phyloP scores from a whole-genome alignment of 2,113 vertebrate genomes.

The Phyllostomus discolor region DNA sequence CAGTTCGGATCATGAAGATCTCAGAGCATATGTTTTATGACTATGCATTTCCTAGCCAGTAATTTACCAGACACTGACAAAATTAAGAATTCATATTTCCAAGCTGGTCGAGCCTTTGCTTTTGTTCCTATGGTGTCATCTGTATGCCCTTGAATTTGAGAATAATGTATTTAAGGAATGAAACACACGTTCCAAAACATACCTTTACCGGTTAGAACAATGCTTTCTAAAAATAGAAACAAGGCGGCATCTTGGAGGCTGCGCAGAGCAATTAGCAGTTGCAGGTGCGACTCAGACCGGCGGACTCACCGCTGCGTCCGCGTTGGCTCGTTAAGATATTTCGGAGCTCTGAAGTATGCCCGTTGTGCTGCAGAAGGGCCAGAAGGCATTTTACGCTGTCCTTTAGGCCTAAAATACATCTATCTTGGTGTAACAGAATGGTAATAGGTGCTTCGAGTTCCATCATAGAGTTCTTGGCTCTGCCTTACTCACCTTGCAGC shows the following conservation, averaged over 20 bases:
- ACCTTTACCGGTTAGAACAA: not conserved
- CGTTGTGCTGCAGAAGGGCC: not conserved
- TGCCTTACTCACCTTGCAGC: conserved; percentile 23
- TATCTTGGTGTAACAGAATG: not conserved
- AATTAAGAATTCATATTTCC: not conserved
- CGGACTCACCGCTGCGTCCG: fast-evolving
- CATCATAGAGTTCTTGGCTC: conserved; percentile 33
- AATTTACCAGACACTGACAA: not conserved
- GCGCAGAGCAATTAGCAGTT: not conserved
- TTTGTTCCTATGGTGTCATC: not conserved
- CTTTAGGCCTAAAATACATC: not conserved
- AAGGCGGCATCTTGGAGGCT: fast-evolving
- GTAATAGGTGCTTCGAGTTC: not conserved
- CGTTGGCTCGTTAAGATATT: fast-evolving
- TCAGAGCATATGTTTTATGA: not conserved
- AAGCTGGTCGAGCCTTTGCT: not conserved
- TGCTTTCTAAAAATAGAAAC: not conserved
- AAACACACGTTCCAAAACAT: not conserved
- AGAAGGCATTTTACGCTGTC: not conserved
- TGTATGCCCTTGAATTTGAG: not conserved
- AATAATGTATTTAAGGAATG: not conserved
- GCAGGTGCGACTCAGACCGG: not conserved
- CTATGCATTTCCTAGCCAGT: not conserved
- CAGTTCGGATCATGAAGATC: not conserved
- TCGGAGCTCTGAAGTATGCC: not conserved